A percentile compares a stretch with the other conserved stretches of the same genome.
phyloP scores from a whole-genome alignment of 2,888 invertebrate genomes.

The Muscina levida region DNA sequence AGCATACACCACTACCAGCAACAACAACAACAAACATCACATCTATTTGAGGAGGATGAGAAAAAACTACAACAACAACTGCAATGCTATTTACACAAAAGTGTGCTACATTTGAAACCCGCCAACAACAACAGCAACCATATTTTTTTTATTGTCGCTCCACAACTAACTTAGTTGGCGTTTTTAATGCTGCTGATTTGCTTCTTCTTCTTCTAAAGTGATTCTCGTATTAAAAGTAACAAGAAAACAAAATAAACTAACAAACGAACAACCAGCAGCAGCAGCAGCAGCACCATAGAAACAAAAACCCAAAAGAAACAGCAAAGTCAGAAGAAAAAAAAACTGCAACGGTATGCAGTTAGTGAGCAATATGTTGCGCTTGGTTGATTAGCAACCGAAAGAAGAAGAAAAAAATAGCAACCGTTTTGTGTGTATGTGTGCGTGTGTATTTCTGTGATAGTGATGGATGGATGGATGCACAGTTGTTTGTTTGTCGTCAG shows the following conservation, averaged over 20 bases:
- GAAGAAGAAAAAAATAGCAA: not conserved
- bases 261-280: slow-evolving; percentile 32
- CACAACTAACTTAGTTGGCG: slow-evolving; percentile 1
- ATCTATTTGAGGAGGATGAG: slow-evolving; percentile 34
- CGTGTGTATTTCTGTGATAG: slow-evolving; percentile 5
- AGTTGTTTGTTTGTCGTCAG: not conserved
- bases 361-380: slow-evolving; percentile 62
- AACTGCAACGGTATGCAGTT: slow-evolving; percentile 58
- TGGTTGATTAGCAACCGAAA: slow-evolving; percentile 50
- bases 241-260: not conserved
- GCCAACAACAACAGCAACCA: not conserved
- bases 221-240: slow-evolving; percentile 8
- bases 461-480: slow-evolving; percentile 21
- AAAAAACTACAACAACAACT: slow-evolving; percentile 35
- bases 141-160: slow-evolving; percentile 23
- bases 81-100: slow-evolving; percentile 60
- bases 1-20: not conserved
- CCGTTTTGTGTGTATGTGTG: not conserved
- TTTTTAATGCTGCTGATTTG: no score
- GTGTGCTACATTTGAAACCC: slow-evolving; percentile 61
- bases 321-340: slow-evolving; percentile 1
- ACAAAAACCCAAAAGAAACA: not conserved
- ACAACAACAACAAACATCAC: slow-evolving; percentile 18
- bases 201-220: slow-evolving; percentile 20
- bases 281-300: slow-evolving; percentile 17